A percentile compares a stretch with the other conserved stretches of the same genome.
Evolutionary conservation across 1,140 invertebrate species (phyloP).

Genomic region (Odontomachus brunneus): DNA sequence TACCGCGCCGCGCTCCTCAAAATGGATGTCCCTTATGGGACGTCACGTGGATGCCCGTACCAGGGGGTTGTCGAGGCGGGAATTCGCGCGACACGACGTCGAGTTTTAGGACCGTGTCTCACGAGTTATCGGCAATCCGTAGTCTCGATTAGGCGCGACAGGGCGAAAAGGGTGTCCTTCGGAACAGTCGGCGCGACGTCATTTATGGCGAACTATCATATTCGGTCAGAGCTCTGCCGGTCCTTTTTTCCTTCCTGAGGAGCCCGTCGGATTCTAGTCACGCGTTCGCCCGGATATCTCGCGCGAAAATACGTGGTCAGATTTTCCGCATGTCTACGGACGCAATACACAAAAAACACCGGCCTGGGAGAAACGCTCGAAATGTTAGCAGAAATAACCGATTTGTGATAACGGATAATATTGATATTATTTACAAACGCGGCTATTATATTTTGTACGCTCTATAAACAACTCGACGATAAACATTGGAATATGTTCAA

Average conservation of each 20-base stretch:
- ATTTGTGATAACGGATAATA: too few relatives aligned
- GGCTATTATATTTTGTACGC: too few relatives aligned
- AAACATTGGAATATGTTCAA: too few relatives aligned
- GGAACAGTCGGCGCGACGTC: background rate
- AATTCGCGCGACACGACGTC: background rate
- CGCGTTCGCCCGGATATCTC: too few relatives aligned
- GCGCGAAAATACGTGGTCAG: too few relatives aligned
- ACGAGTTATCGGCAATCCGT: background rate
- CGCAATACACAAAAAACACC: too few relatives aligned
- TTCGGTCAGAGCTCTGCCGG: background rate
- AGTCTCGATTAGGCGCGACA: background rate
- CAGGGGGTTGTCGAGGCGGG: background rate
- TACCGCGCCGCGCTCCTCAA: background rate
- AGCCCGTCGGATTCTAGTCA: background rate
- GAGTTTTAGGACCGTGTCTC: background rate
- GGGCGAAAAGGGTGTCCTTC: background rate
- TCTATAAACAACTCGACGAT: too few relatives aligned
- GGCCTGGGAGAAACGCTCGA: too few relatives aligned
- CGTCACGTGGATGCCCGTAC: background rate
- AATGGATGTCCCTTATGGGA: slow-evolving; percentile 43
- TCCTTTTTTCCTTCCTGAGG: background rate
- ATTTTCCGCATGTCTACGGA: too few relatives aligned
- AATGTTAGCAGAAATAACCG: too few relatives aligned
- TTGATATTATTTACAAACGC: too few relatives aligned
- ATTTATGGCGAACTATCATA: background rate